Percentiles rank a stretch among this genome's conserved stretches.
Conservation (phyloP, 2,888 invertebrate genomes). For the Lampropteryx suffumata region DNA sequence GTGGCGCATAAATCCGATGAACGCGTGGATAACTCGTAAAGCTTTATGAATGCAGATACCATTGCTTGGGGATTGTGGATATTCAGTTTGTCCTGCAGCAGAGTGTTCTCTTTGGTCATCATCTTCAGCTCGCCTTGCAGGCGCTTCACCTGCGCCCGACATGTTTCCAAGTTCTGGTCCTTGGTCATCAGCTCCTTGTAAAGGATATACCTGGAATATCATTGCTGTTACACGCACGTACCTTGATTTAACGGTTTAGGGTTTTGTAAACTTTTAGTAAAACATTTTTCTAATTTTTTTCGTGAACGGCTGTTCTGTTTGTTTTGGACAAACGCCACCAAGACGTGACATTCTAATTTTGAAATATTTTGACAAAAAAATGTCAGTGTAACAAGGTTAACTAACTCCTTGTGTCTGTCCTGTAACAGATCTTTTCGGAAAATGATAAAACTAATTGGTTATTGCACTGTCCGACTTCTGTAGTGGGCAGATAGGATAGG, state of each 20-base stretch:
- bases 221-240: conserved; percentile 33
- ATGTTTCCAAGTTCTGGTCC: conserved; percentile 84
- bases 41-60: conserved; percentile 3
- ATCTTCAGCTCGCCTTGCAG: conserved; percentile 85
- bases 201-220: conserved; percentile 80
- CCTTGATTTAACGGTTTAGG: conserved; percentile 55
- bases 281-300: conserved; percentile 7
- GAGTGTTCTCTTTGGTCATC: conserved; percentile 83
- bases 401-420: neutral
- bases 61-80: conserved; percentile 58
- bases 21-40: too few species aligned
- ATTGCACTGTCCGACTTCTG: too few species aligned
- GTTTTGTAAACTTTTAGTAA: conserved; percentile 19
- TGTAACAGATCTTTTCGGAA: too few species aligned
- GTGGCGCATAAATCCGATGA: too few species aligned
- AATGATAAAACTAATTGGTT: too few species aligned
- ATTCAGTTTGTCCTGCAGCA: conserved; percentile 80
- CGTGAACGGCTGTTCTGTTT: neutral
- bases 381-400: neutral
- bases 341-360: conserved; percentile 24
- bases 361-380: conserved; percentile 12
- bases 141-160: conserved; percentile 83
- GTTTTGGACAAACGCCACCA: neutral
- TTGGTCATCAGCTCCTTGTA: conserved; percentile 85
- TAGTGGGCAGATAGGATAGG: too few species aligned